These are phyloP conservation scores for Bambusicola thoracicus DNA, from an alignment of 2,113 vertebrate species.

Conservation along the genomic window DNA sequence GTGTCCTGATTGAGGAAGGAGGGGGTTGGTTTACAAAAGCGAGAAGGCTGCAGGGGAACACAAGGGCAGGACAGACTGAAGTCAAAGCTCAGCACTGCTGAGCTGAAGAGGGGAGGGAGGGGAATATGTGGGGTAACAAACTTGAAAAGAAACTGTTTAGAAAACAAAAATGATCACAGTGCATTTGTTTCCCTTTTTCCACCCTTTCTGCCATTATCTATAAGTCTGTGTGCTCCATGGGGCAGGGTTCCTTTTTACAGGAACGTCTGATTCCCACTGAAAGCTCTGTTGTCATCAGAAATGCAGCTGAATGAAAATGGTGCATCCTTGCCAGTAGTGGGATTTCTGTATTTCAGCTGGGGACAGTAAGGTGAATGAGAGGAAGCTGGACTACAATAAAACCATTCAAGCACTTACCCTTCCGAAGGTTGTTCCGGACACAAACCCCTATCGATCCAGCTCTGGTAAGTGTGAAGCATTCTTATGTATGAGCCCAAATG, in stretches of 20 bases:
- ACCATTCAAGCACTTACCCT: slow-evolving; percentile 91
- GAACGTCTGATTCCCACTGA: not conserved
- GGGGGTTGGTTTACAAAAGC: not conserved
- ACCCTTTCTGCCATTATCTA: not conserved
- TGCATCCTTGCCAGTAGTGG: not conserved
- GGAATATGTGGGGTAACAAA: not conserved
- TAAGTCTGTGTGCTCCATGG: not conserved
- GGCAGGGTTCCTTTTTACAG: not conserved
- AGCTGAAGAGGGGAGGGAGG: not conserved
- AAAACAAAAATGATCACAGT: not conserved
- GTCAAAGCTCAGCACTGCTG: not conserved
- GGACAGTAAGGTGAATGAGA: slow-evolving; percentile 92
- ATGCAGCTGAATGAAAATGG: not conserved
- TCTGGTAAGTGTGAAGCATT: slow-evolving; percentile 80
- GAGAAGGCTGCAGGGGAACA: not conserved
- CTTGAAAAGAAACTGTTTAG: not conserved
- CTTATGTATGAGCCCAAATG: not conserved
- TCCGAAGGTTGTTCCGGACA: slow-evolving; percentile 91
- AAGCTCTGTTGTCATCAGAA: not conserved
- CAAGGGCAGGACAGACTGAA: not conserved
- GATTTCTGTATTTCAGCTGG: slow-evolving; percentile 83
- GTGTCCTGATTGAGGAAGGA: not conserved
- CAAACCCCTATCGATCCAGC: slow-evolving; percentile 91
- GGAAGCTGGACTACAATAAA: slow-evolving; percentile 94
- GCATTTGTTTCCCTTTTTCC: not conserved